phyloP scores from a whole-genome alignment of 2,797 vertebrate genomes.

The Mus minutoides region DNA sequence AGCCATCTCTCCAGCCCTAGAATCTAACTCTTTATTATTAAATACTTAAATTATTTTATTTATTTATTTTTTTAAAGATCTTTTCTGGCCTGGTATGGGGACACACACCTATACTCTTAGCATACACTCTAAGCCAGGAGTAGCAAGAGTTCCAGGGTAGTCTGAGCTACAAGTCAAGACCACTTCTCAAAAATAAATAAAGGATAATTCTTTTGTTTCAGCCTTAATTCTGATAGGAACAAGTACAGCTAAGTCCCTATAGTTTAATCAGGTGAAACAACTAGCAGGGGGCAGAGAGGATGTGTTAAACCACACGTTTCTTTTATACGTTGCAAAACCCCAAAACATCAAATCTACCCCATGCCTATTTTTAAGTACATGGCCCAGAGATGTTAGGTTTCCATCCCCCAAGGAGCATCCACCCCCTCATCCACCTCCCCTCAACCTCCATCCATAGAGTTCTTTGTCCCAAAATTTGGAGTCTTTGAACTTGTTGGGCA shows the following conservation, averaged over 20 bases:
- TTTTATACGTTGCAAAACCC: background rate
- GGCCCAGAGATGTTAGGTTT: background rate
- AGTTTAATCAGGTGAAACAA: background rate
- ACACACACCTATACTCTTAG: background rate
- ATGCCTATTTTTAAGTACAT: background rate
- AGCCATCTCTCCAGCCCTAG: background rate
- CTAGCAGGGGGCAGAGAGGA: background rate
- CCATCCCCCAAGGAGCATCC: fast-evolving
- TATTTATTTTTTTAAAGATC: background rate
- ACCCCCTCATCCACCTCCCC: background rate
- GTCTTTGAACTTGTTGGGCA: background rate
- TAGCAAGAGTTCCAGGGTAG: too few species aligned
- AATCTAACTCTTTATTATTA: background rate
- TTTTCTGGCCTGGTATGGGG: background rate
- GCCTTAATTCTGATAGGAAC: background rate
- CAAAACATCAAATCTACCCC: too few species aligned
- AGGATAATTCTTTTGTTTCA: background rate
- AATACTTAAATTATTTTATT: background rate
- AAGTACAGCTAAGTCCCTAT: background rate
- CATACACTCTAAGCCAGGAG: background rate
- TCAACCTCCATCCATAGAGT: background rate
- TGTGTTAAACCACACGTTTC: too few species aligned
- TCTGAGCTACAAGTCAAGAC: background rate
- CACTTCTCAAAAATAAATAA: background rate
- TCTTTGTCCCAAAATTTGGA: background rate